Evolutionary conservation across 2,888 invertebrate genomes (phyloP), one percentile per base, ranked within the genome.

Genomic region (Trachelus troglodyta): DNA sequence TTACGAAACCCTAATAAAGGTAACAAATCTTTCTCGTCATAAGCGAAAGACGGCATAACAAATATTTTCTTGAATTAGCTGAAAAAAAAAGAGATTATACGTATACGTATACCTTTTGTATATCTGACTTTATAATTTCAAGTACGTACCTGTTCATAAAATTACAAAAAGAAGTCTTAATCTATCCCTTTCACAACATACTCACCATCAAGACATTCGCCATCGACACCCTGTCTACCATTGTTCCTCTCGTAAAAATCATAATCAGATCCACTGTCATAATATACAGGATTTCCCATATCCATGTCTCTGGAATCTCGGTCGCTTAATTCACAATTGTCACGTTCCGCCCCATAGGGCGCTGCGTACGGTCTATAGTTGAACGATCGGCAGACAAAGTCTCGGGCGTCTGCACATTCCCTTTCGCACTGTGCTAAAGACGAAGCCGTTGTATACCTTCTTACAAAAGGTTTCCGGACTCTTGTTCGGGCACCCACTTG

Each of bases 281-380:
- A 98, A 89, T 95, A 95, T 73, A 95, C 94, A 1, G 97, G 96
- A 92, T 97, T 97, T 76, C 96, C 96, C 79, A 96, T 94, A 88
- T 97, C 97, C 88, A 97, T 92, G 87, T 97, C 96, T 77, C 96
- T 93, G 0, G 96, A 95, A 89, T 97, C 97, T 75, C 96, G 94
- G 89, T 98, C 97, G 89, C 97, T 97, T 11, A 98, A 92, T 90
- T 98, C 98, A 89, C 98, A 98, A 90, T 98, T 98, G 85, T 97
- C 97, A 68, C 95, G 92, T 82, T 95, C 95, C 3, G 93, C 93
- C 11, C 92, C 93, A 83, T 94, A 96, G 15, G 94, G 93, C 69
- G 93, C 94, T 37, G 93, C 92, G 76, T 93, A 92, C 0, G 91
- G 96, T 95, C 96, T 95, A 92, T 94, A 97, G 92, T 97, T 97